phyloP scores from a whole-genome alignment of 1,140 invertebrate genomes.

The Asobara japonica region DNA sequence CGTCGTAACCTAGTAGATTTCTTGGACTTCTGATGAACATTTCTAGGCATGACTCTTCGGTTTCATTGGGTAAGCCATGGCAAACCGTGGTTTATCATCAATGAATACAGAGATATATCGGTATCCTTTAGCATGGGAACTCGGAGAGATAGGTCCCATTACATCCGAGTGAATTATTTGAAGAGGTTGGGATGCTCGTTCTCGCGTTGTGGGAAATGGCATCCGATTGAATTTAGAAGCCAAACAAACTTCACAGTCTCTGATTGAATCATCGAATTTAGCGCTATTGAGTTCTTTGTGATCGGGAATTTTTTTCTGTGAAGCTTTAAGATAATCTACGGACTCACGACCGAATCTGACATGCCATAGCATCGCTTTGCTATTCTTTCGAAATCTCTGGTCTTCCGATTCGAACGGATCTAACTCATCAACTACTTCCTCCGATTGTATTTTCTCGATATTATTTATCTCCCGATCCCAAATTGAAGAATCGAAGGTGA shows the following conservation, averaged over 20 bases:
- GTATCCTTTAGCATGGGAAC: not conserved
- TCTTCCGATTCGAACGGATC: too few species aligned
- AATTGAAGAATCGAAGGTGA: too few species aligned
- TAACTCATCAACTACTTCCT: too few species aligned
- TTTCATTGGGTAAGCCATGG: conserved; percentile 29
- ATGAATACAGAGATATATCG: conserved; percentile 34
- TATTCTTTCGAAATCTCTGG: not conserved
- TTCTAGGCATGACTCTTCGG: conserved; percentile 24
- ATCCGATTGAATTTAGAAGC: conserved; percentile 33
- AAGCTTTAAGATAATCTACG: conserved; percentile 17
- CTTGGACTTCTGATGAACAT: conserved; percentile 19
- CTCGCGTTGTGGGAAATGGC: too few species aligned
- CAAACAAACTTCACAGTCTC: not conserved
- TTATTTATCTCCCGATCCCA: too few species aligned
- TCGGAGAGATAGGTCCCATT: conserved; percentile 32
- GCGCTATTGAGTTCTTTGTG: conserved; percentile 4
- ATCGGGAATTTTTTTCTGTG: conserved; percentile 14
- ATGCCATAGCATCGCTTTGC: conserved; percentile 29
- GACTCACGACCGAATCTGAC: conserved; percentile 28
- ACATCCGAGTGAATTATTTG: conserved; percentile 35
- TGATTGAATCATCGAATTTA: not conserved
- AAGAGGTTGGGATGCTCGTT: conserved; percentile 29
- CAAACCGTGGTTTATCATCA: conserved; percentile 32
- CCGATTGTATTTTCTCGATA: too few species aligned
- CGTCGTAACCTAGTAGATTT: conserved; percentile 30